Conservation (phyloP, 2,797 vertebrate species). For the Liparis tanakae region DNA sequence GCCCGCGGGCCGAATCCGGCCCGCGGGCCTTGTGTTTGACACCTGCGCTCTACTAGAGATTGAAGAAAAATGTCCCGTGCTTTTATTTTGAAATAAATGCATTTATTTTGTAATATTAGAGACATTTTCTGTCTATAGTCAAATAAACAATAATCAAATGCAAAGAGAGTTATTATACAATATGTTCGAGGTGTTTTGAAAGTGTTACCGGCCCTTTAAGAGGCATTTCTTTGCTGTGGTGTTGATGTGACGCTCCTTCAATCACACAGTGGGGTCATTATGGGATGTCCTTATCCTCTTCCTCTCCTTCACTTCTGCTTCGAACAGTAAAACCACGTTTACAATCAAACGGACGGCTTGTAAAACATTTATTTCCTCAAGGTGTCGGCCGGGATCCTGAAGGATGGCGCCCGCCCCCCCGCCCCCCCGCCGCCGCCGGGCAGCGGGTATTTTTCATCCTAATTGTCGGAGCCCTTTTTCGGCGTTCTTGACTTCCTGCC, state of each 20-base stretch:
- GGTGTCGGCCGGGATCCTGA: constrained; percentile 19
- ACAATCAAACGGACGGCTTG: not conserved
- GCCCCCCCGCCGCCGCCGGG: constrained; percentile 40
- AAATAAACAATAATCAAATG: too few species aligned
- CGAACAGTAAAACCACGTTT: not conserved
- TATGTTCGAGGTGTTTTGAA: too few species aligned
- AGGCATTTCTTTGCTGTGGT: not conserved
- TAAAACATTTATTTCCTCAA: not conserved
- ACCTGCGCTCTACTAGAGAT: too few species aligned
- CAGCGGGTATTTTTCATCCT: constrained; percentile 63
- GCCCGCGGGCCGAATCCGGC: too few species aligned
- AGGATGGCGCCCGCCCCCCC: constrained; percentile 37
- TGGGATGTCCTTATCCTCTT: not conserved
- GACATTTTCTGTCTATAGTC: too few species aligned
- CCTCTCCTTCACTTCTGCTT: not conserved
- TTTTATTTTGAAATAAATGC: too few species aligned
- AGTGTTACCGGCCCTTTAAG: too few species aligned
- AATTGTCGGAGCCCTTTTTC: constrained; percentile 80
- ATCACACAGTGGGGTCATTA: not conserved
- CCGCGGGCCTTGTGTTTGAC: too few species aligned
- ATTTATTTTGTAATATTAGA: too few species aligned
- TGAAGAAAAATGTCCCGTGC: too few species aligned
- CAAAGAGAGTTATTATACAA: too few species aligned
- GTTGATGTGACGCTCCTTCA: not conserved
- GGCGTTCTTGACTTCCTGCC: constrained; percentile 86